Evolutionary conservation across 2,113 vertebrate species (phyloP).

Genomic region (Callionymus lyra): DNA sequence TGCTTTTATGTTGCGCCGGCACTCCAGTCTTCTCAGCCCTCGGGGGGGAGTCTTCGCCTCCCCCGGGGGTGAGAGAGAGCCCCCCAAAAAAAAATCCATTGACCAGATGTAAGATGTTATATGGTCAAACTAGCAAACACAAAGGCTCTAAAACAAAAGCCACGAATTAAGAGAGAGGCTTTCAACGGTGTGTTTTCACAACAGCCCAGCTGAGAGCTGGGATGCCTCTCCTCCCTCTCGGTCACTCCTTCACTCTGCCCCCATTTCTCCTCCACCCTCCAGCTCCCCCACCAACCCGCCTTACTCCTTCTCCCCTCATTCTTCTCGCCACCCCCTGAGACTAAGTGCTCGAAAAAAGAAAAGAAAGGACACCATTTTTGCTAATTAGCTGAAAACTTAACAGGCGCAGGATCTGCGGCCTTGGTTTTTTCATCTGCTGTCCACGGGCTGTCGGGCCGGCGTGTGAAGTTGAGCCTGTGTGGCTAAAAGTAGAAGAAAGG

Average conservation of each 20-base stretch:
- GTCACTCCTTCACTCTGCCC: constrained; percentile 41
- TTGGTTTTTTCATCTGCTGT: constrained; percentile 67
- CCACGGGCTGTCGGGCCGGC: constrained; percentile 64
- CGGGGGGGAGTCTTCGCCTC: no score
- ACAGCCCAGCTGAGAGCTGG: constrained; percentile 93
- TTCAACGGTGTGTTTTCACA: constrained; percentile 99
- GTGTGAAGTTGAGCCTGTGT: constrained; percentile 68
- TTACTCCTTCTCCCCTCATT: constrained; percentile 37
- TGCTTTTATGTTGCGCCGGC: constrained; percentile 85
- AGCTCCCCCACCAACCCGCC: constrained; percentile 16
- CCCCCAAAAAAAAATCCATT: constrained; percentile 89
- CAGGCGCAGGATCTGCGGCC: constrained; percentile 71
- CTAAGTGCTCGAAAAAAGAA: constrained; percentile 78
- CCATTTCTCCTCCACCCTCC: constrained; percentile 22
- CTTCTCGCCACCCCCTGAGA: constrained; percentile 76
- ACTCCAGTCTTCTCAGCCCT: constrained; percentile 81
- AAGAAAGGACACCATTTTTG: constrained; percentile 76
- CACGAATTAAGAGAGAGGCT: constrained; percentile 91
- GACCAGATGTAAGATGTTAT: constrained; percentile 99
- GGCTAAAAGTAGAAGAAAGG: constrained; percentile 64
- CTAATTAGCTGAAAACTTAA: constrained; percentile 94
- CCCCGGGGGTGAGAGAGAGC: constrained; percentile 76
- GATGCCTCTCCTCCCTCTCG: constrained; percentile 64
- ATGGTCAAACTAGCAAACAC: constrained; percentile 99
- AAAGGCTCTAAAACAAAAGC: constrained; percentile 92